phyloP scores from a whole-genome alignment of 2,113 vertebrate species.

The Perognathus longimembris region DNA sequence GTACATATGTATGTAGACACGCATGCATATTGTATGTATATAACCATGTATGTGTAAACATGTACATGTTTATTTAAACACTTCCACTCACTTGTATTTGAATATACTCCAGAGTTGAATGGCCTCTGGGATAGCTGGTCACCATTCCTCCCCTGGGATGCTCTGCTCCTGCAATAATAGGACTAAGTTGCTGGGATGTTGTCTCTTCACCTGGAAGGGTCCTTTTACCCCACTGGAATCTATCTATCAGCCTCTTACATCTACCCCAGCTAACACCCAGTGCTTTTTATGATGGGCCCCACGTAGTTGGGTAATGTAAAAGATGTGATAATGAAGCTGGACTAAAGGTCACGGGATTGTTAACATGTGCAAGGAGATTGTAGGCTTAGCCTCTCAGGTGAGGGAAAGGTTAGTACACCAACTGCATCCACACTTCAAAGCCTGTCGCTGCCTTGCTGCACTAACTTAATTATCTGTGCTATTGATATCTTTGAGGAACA shows the following conservation, averaged over 20 bases:
- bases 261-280: conserved; percentile 72
- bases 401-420: conserved; percentile 85
- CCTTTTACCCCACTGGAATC: not conserved
- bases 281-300: conserved; percentile 70
- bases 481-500: conserved; percentile 85
- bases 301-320: conserved; percentile 72
- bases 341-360: conserved; percentile 83
- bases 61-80: not conserved
- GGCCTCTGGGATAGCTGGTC: fast-evolving
- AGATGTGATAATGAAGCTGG: conserved; percentile 85
- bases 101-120: not conserved
- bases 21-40: too few relatives aligned
- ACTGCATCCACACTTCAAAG: conserved; percentile 86
- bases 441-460: conserved; percentile 78
- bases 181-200: not conserved
- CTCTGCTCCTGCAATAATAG: not conserved
- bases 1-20: too few relatives aligned
- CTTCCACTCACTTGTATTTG: not conserved
- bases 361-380: conserved; percentile 84
- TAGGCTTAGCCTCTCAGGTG: conserved; percentile 85
- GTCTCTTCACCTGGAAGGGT: not conserved
- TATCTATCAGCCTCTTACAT: conserved; percentile 46
- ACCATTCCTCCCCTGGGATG: not conserved
- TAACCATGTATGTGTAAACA: too few relatives aligned
- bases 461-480: conserved; percentile 88